These are phyloP conservation scores for Tragelaphus imberbis DNA, from an alignment of 2,113 vertebrate species.

Conservation along the genomic window DNA sequence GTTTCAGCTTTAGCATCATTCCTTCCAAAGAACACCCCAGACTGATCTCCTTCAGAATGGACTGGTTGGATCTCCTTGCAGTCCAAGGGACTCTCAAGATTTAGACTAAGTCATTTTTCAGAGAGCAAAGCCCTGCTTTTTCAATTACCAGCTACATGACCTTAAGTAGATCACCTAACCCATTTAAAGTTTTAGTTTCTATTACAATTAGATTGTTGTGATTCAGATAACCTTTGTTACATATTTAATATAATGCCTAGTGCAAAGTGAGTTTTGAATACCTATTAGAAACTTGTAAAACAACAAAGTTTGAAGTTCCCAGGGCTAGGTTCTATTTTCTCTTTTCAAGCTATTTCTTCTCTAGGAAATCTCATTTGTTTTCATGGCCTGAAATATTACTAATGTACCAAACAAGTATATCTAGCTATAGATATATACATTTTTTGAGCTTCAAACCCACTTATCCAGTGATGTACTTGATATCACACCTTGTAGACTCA, in stretches of 20 bases:
- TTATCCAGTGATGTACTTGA: neutral
- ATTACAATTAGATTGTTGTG: constrained; percentile 22
- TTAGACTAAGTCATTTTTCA: neutral
- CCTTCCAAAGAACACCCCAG: too few species aligned
- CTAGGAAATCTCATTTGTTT: neutral
- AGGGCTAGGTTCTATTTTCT: neutral
- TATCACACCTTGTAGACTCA: neutral
- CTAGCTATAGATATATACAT: neutral
- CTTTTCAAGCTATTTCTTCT: neutral
- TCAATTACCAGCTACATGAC: neutral
- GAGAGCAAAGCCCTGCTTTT: neutral
- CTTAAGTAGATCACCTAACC: neutral
- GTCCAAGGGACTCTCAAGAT: too few species aligned
- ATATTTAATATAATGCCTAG: neutral
- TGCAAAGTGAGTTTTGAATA: neutral
- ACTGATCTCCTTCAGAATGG: too few species aligned
- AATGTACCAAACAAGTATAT: neutral
- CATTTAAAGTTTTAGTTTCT: neutral
- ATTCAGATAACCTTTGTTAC: neutral
- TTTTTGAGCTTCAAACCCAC: neutral
- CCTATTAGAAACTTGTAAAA: neutral
- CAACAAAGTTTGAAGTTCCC: neutral
- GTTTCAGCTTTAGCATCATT: too few species aligned
- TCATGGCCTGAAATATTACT: neutral
- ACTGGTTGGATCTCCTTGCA: too few species aligned